Base-by-base conservation (phyloP, 2,888 invertebrate species). In the Heliconius hortense region DNA sequence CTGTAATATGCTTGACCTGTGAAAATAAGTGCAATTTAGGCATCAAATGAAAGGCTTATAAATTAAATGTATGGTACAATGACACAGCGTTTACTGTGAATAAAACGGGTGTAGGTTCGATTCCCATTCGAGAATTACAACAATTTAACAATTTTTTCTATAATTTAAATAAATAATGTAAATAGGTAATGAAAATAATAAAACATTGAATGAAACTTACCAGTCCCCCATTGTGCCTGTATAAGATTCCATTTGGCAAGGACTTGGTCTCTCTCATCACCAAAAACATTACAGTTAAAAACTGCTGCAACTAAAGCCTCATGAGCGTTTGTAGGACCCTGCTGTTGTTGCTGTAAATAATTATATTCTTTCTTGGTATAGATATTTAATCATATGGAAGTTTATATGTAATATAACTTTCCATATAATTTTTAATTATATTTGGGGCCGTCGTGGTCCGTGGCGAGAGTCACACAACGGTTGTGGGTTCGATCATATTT, bases 161-260 rank as follows among this genome's bases (percentile, higher is more conserved):
- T 5, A 26, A 8, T 43, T 24, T 43, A 26, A 48, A 18, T n/a
- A n/a, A n/a, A n/a, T n/a, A n/a, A n/a, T n/a, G n/a, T n/a, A n/a
- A n/a, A n/a, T n/a, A 26, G 1, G n/a, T 24, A 53, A 24, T 18
- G 7, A 68, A 28, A 21, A 1, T 24, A 13, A 28, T 5, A 26
- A 26, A 1, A 28, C 8, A 7, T n/a, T 35, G 4, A 56, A 53
- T 69, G 13, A 35, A 75, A 26, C 10, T 95, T 94, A 86, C 98
- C 98, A 21, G 96, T 96, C 26, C 98, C 98, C 97, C 97, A 97
- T 79, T 96, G 95, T 0, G 97, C 97, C 90, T 99, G 99, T 70
- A 99, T 93, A 84, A 98, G 96, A 89, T 99, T 99, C 97, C 98
- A 98, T 86, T 97, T 97, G 4, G 98, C 98, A 48, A 99, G 95